These are phyloP conservation scores for Drosophila santomea DNA, from an alignment of 1,140 invertebrate species.

Conservation along the genomic window DNA sequence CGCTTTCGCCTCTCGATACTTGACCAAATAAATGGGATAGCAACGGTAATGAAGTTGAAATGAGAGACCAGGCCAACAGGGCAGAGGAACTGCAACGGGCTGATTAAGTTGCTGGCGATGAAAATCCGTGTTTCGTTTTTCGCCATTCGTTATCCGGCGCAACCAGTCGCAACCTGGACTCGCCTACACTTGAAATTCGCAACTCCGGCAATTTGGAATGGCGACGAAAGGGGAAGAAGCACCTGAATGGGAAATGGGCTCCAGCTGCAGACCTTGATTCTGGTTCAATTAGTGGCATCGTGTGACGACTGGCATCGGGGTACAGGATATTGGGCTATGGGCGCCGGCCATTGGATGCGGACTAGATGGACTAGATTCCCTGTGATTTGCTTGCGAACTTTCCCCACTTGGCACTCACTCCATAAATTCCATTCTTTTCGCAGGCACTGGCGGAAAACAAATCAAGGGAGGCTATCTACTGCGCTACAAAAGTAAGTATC, in stretches of 20 bases:
- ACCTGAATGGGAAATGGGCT: slow-evolving; percentile 28
- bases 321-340: slow-evolving; percentile 1
- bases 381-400: slow-evolving; percentile 11
- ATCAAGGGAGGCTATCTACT: slow-evolving; percentile 89
- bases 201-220: slow-evolving; percentile 3
- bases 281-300: slow-evolving; percentile 35
- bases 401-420: background rate
- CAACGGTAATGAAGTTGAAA: slow-evolving; percentile 57
- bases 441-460: slow-evolving; percentile 87
- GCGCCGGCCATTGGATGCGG: slow-evolving; percentile 20
- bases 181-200: slow-evolving; percentile 13
- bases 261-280: slow-evolving; percentile 18
- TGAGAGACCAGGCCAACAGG: slow-evolving; percentile 28
- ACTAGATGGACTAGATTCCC: slow-evolving; percentile 19
- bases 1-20: slow-evolving; percentile 20
- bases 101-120: slow-evolving; percentile 32
- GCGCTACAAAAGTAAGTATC: slow-evolving; percentile 88
- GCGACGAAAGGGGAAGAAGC: background rate
- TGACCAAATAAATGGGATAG: slow-evolving; percentile 53
- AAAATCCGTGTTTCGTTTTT: slow-evolving; percentile 52
- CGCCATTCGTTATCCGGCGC: slow-evolving; percentile 13
- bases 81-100: slow-evolving; percentile 8
- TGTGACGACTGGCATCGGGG: slow-evolving; percentile 8
- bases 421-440: slow-evolving; percentile 51
- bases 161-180: slow-evolving; percentile 7